Conservation (phyloP, 2,797 vertebrate genomes). For the Masticophis lateralis region DNA sequence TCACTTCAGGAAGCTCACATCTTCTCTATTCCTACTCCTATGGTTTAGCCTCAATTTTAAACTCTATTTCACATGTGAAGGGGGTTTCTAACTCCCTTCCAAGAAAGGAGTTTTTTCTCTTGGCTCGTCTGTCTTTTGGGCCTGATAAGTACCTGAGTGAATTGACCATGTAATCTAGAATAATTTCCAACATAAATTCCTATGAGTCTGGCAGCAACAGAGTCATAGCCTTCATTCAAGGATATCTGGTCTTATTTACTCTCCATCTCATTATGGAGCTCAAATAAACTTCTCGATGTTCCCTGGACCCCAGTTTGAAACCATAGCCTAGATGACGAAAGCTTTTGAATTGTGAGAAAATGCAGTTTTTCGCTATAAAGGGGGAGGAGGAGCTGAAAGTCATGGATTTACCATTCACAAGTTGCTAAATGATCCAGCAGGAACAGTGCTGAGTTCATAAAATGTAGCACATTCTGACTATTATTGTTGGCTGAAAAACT, state of each 20-base stretch:
- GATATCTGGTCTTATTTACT: background rate
- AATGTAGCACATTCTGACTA: conserved; percentile 25
- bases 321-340: conserved; percentile 34
- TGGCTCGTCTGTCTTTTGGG: background rate
- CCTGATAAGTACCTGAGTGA: background rate
- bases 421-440: conserved; percentile 31
- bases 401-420: conserved; percentile 32
- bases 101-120: background rate
- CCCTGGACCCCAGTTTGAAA: background rate
- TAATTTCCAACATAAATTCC: background rate
- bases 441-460: conserved; percentile 6
- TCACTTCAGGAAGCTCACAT: background rate
- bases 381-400: conserved; percentile 37
- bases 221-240: background rate
- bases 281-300: background rate
- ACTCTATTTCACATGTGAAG: conserved; percentile 39
- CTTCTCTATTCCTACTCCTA: conserved; percentile 31
- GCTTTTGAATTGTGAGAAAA: conserved; percentile 42
- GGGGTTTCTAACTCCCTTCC: background rate
- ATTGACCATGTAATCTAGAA: background rate
- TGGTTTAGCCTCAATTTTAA: background rate
- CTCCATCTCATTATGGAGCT: background rate
- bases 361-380: conserved; percentile 48
- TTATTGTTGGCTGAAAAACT: conserved; percentile 34
- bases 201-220: background rate